phyloP scores from a whole-genome alignment of 2,888 invertebrate species.

The Himalopsyche tibetana region DNA sequence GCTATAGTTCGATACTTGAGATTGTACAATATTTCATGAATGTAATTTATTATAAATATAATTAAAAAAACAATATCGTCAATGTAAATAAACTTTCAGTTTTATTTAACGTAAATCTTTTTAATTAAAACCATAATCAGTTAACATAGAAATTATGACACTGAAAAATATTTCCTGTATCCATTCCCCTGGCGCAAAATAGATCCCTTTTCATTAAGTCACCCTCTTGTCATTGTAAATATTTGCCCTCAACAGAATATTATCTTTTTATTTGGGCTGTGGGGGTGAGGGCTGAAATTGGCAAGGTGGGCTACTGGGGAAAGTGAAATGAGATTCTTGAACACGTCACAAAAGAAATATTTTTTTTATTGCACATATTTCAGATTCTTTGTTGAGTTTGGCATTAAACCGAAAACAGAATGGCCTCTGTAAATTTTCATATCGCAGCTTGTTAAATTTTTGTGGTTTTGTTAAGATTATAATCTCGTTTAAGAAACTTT shows the following conservation, averaged over 20 bases:
- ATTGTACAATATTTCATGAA: no score
- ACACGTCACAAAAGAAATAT: conserved; percentile 38
- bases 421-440: neutral
- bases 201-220: conserved; percentile 38
- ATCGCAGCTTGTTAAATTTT: neutral
- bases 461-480: no score
- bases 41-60: neutral
- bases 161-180: neutral
- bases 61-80: neutral
- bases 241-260: conserved; percentile 38
- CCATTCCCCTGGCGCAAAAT: neutral
- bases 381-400: conserved; percentile 11
- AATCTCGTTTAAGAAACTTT: no score
- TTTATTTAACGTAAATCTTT: neutral
- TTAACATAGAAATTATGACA: conserved; percentile 2
- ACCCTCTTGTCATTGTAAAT: conserved; percentile 38
- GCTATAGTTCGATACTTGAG: no score
- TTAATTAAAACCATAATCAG: conserved; percentile 31
- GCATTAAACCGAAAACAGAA: neutral
- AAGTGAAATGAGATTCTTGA: conserved; percentile 31
- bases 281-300: conserved; percentile 10
- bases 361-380: conserved; percentile 36
- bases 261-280: conserved; percentile 11
- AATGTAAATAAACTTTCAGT: neutral
- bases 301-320: neutral